These are phyloP conservation scores for Leuciscus idus DNA, from an alignment of 2,113 vertebrate species.

Conservation along the genomic window DNA sequence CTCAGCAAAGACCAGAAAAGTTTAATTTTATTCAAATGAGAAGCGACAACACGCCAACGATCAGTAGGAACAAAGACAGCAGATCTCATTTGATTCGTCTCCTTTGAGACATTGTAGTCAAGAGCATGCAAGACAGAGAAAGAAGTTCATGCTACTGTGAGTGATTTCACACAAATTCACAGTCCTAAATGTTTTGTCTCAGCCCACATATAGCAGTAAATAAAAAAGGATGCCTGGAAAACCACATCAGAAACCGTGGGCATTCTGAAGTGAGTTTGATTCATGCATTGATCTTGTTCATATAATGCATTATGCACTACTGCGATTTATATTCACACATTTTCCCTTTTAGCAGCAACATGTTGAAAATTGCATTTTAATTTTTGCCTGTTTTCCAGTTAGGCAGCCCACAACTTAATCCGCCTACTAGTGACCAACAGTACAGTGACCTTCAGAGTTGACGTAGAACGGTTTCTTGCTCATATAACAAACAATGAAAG, in stretches of 20 bases:
- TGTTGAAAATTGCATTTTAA: background rate
- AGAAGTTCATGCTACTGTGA: background rate
- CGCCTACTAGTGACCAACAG: background rate
- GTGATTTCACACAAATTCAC: background rate
- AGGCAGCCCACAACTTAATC: conserved; percentile 11
- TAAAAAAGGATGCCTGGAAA: background rate
- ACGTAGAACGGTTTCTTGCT: background rate
- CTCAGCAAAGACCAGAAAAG: background rate
- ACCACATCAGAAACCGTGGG: background rate
- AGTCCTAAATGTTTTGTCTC: conserved; percentile 16
- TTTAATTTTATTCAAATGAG: background rate
- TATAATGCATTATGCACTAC: background rate
- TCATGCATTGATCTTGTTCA: background rate
- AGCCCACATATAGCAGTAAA: conserved; percentile 1
- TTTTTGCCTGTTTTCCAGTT: background rate
- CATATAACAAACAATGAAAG: background rate
- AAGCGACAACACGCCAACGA: background rate
- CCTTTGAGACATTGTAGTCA: background rate
- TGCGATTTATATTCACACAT: background rate
- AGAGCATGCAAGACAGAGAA: background rate
- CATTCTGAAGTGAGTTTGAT: background rate
- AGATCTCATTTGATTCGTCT: background rate
- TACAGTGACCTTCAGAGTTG: background rate
- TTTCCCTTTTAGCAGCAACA: background rate
- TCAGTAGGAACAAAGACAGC: background rate